Evolutionary conservation across 1,140 invertebrate species (phyloP), one percentile per base, ranked within the genome.

Genomic region (Penaeus japonicus): DNA sequence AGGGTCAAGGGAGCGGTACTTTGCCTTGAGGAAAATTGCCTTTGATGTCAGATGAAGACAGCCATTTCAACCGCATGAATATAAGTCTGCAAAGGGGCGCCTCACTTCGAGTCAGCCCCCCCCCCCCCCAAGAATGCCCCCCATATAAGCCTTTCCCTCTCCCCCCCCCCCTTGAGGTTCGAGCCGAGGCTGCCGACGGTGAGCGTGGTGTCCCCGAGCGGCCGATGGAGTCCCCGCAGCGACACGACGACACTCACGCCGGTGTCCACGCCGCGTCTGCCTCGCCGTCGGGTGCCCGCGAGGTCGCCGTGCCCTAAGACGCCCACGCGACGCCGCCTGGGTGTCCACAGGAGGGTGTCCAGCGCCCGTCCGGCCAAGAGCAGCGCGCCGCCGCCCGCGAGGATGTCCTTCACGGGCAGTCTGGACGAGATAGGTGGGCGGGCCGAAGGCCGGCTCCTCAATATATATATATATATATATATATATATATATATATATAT

Each of bases 211-310:
- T n/a, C 30, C 5, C 24, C 22, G 24, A 35, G 32, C 4, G 57
- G 57, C 22, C 54, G 53, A 15, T 88, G 87, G 87, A 83, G 53
- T 22, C 87, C 87, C 18, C 59, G 87, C 32, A 88, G 87, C 22
- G 87, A 88, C 54, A 77, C 62, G 54, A 84, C 80, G 47, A 77
- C 80, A 15, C 62, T 88, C 80, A 88, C 87, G 20, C 80, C 80
- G 15, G 30, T 79, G 27, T 87, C 87, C n/a, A 83, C 87, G 54
- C 80, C 87, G n/a, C 85, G 85, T 30, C 85, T 65, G 15, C 80
- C 39, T n/a, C 87, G 87, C 54, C 80, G 87, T 22, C 54, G 53
- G n/a, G 2, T 27, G 54, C 65, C 86, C 53, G 47, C 86, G 80
- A 30, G 54, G n/a, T 27, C 83, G 24, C 53, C 84, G 39, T 20